A percentile compares a stretch with the other conserved stretches of the same genome.
These are phyloP conservation scores for Dallia pectoralis DNA, from an alignment of 2,797 vertebrate species.

Conservation along the genomic window DNA sequence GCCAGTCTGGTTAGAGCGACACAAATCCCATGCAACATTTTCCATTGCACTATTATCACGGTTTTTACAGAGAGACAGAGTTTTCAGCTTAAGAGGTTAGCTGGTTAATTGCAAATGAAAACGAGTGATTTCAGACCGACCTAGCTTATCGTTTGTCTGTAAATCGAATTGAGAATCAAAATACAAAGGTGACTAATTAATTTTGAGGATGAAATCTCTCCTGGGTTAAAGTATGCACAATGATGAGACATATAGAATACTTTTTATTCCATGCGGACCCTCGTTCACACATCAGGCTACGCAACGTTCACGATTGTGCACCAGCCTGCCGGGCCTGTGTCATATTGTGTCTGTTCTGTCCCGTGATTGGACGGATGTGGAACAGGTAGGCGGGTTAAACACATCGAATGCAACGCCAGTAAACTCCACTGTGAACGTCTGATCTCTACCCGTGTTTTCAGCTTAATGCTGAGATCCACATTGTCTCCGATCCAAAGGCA, in stretches of 20 bases:
- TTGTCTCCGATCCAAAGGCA: not conserved
- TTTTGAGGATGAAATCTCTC: constrained; percentile 55
- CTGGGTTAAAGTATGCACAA: constrained; percentile 52
- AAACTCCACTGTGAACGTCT: not conserved
- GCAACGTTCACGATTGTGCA: not conserved
- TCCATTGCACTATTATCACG: not conserved
- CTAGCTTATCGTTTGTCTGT: constrained; percentile 29
- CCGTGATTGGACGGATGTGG: not conserved
- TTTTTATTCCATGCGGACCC: constrained; percentile 13
- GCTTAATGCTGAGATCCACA: not conserved
- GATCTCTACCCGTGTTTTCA: not conserved
- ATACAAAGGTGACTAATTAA: constrained; percentile 63
- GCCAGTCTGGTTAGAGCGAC: not conserved
- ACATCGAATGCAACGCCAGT: too few species aligned
- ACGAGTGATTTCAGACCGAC: constrained; percentile 49
- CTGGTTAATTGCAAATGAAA: constrained; percentile 56
- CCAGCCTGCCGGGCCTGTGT: not conserved
- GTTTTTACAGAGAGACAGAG: not conserved
- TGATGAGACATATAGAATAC: constrained; percentile 52
- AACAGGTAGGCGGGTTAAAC: not conserved
- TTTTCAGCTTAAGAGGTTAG: constrained; percentile 29
- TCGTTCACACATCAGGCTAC: not conserved
- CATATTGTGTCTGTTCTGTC: constrained; percentile 2
- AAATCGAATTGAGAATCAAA: constrained; percentile 60
- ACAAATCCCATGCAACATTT: not conserved